Evolutionary conservation across 2,888 invertebrate genomes (phyloP).

Genomic region (Tipula helvola): DNA sequence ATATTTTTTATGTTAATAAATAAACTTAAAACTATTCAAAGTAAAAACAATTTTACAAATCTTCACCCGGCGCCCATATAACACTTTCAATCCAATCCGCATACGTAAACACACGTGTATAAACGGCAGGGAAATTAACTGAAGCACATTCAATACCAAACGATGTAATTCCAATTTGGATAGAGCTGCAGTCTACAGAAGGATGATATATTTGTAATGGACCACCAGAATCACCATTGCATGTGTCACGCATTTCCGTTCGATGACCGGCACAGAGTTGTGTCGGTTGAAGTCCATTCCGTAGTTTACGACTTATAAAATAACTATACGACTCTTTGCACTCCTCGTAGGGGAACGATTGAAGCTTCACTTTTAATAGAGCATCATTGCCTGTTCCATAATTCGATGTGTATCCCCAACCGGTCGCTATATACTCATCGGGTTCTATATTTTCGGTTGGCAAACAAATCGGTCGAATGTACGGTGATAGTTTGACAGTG

Average conservation of each 20-base stretch:
- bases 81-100: slow-evolving; percentile 21
- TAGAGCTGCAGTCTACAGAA: neutral
- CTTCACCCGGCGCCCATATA: slow-evolving; percentile 14
- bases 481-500: neutral
- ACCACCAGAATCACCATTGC: neutral
- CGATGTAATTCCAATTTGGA: slow-evolving; percentile 20
- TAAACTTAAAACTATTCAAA: neutral
- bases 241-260: neutral
- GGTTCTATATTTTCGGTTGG: neutral
- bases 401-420: neutral
- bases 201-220: neutral
- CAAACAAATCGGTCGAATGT: neutral
- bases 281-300: neutral
- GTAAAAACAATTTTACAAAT: neutral
- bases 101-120: slow-evolving; percentile 21
- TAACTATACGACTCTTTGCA: neutral
- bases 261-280: neutral
- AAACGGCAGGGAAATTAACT: slow-evolving; percentile 20
- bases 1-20: neutral
- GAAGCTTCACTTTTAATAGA: neutral
- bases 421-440: neutral
- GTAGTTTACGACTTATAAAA: neutral
- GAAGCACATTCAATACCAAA: slow-evolving; percentile 21
- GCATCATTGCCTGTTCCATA: neutral
- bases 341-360: neutral